Percentiles rank a stretch among this genome's conserved stretches.
phyloP scores from a whole-genome alignment of 1,140 invertebrate species.

The Pristionchus pacificus region DNA sequence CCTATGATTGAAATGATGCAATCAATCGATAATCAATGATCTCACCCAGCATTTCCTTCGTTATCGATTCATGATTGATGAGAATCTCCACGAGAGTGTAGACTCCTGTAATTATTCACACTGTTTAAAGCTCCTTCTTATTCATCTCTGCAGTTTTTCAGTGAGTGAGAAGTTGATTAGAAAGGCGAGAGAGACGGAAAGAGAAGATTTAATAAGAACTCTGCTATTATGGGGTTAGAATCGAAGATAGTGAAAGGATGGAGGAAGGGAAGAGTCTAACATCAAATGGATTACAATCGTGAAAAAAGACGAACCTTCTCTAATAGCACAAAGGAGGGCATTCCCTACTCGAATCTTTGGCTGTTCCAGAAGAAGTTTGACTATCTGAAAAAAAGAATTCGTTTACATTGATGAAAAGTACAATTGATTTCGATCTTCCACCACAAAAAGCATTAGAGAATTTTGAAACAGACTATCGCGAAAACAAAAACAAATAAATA shows the following conservation, averaged over 20 bases:
- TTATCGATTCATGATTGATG: constrained; percentile 64
- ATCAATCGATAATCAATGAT: no score
- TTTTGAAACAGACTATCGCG: no score
- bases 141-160: no score
- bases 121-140: no score
- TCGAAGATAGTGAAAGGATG: neutral
- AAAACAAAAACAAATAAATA: neutral
- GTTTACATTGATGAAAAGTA: neutral
- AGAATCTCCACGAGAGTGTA: constrained; percentile 66
- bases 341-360: constrained; percentile 61
- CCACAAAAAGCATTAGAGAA: no score
- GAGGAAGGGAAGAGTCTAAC: neutral
- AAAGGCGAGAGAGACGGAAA: no score
- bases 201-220: no score
- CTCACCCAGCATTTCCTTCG: constrained; percentile 61
- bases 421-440: no score
- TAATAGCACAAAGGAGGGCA: constrained; percentile 62
- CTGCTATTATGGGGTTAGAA: no score
- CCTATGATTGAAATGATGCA: no score
- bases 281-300: neutral
- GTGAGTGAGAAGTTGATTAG: no score
- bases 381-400: constrained; percentile 57
- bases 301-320: constrained; percentile 47
- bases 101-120: constrained; percentile 57
- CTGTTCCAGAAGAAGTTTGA: constrained; percentile 60